phyloP scores from a whole-genome alignment of 2,888 invertebrate species.

The Drosophila macrospina region DNA sequence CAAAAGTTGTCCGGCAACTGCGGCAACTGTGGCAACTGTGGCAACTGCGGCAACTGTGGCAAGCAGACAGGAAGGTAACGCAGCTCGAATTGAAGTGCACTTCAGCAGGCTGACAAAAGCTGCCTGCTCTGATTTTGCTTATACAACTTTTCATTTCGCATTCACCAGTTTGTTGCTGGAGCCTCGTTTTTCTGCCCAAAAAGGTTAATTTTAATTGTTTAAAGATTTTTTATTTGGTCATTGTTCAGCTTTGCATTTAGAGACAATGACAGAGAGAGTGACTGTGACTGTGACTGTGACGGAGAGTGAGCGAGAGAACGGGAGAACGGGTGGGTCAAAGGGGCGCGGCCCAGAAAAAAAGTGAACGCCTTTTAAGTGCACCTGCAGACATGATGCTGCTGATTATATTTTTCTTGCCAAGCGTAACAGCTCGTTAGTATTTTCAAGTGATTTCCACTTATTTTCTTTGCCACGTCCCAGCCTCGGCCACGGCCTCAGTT shows the following conservation, averaged over 20 bases:
- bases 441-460: constrained; percentile 82
- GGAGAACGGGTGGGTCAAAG: constrained; percentile 6
- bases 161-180: constrained; percentile 23
- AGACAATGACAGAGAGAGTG: constrained; percentile 1
- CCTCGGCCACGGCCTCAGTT: constrained; percentile 6
- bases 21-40: constrained; percentile 36
- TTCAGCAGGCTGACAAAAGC: constrained; percentile 57
- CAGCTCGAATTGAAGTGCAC: constrained; percentile 12
- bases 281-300: not conserved
- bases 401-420: constrained; percentile 82
- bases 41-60: constrained; percentile 49
- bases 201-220: constrained; percentile 80
- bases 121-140: constrained; percentile 39
- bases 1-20: constrained; percentile 67
- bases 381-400: constrained; percentile 82
- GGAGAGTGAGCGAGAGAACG: not conserved
- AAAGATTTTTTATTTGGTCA: constrained; percentile 43
- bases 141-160: constrained; percentile 37
- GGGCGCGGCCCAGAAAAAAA: constrained; percentile 59
- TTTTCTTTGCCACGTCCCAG: constrained; percentile 55
- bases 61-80: constrained; percentile 1
- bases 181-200: constrained; percentile 42
- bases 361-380: constrained; percentile 81
- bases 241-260: constrained; percentile 54
- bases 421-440: constrained; percentile 82